A percentile compares a stretch with the other conserved stretches of the same genome.
phyloP scores from a whole-genome alignment of 2,113 vertebrate species.

The Uropsilus gracilis region DNA sequence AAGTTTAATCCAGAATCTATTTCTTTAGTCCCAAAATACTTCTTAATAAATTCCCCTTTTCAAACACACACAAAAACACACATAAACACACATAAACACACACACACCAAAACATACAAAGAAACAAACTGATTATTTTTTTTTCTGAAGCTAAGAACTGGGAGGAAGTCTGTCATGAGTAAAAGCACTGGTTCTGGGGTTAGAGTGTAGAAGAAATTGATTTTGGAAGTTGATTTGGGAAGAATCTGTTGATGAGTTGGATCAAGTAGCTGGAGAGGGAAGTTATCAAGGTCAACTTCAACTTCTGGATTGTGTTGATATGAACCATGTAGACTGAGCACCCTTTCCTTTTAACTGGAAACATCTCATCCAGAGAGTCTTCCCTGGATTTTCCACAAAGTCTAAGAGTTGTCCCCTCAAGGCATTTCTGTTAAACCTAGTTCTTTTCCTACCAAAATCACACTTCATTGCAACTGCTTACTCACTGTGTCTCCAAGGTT shows the following conservation, averaged over 20 bases:
- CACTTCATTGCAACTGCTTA: not conserved
- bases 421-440: not conserved
- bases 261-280: not conserved
- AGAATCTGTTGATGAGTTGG: no score
- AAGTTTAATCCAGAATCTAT: not conserved
- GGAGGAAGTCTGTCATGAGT: not conserved
- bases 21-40: not conserved
- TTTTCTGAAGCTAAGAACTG: not conserved
- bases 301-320: not conserved
- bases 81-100: no score
- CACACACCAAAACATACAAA: no score
- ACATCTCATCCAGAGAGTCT: not conserved
- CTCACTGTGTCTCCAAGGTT: not conserved
- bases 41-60: not conserved
- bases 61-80: no score
- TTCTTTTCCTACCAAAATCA: not conserved
- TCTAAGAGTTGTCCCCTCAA: not conserved
- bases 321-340: not conserved
- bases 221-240: not conserved
- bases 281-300: not conserved
- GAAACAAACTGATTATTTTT: not conserved
- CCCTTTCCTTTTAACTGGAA: not conserved
- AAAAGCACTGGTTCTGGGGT: not conserved
- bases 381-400: not conserved
- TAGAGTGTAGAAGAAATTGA: not conserved